Percentiles rank a stretch among this genome's conserved stretches.
Conservation (phyloP, 2,113 vertebrate genomes). For the Oenanthe oenanthe region DNA sequence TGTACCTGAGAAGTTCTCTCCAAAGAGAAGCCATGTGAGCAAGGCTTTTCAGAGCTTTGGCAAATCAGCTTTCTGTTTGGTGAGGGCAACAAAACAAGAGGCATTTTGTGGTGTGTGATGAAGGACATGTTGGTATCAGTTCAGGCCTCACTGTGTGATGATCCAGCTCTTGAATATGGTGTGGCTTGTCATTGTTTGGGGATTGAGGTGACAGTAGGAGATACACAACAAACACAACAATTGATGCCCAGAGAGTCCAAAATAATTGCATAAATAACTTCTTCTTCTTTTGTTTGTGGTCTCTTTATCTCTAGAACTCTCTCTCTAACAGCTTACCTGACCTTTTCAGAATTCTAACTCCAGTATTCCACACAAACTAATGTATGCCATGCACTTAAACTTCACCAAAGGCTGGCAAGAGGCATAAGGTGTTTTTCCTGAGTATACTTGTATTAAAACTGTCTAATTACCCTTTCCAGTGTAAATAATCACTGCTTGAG, state of each 20-base stretch:
- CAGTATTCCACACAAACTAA: neutral
- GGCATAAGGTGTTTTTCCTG: neutral
- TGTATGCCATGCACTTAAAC: neutral
- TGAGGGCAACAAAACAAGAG: neutral
- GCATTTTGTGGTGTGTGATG: neutral
- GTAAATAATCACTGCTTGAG: neutral
- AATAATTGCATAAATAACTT: neutral
- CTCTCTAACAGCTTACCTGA: neutral
- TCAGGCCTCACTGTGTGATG: neutral
- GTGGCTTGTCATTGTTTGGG: neutral
- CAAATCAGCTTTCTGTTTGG: neutral
- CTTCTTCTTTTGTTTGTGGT: neutral
- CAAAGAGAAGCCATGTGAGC: neutral
- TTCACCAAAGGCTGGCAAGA: neutral
- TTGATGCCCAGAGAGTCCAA: neutral
- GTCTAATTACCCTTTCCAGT: neutral
- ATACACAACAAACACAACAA: neutral
- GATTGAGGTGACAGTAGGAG: neutral
- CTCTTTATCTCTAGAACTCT: neutral
- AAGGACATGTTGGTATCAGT: fast-evolving
- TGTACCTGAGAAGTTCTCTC: neutral
- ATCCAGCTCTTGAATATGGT: neutral
- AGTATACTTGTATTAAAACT: neutral
- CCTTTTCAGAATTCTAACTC: neutral
- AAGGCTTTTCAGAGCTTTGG: neutral